phyloP scores from a whole-genome alignment of 2,113 vertebrate genomes.

The Lampris incognitus region DNA sequence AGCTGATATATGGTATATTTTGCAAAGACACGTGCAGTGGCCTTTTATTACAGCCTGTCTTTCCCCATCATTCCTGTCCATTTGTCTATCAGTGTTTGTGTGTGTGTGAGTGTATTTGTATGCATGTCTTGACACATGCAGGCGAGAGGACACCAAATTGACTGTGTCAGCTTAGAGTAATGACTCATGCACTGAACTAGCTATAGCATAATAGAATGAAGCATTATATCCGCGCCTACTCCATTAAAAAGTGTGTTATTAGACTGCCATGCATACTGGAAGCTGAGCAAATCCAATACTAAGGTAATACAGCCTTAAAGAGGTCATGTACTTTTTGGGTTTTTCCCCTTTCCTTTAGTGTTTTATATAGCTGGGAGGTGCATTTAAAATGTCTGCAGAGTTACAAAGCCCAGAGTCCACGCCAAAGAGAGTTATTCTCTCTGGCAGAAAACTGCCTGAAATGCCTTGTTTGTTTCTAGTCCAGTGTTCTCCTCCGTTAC shows the following conservation, averaged over 20 bases:
- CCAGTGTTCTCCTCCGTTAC: too few species aligned
- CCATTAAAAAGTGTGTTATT: constrained; percentile 51
- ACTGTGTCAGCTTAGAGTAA: constrained; percentile 46
- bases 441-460: too few species aligned
- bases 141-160: constrained; percentile 44
- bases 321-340: too few species aligned
- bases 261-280: constrained; percentile 42
- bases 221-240: constrained; percentile 38
- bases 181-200: constrained; percentile 43
- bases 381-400: too few species aligned
- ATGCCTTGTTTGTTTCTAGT: too few species aligned
- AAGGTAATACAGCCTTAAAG: constrained; percentile 19
- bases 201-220: constrained; percentile 57
- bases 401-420: too few species aligned
- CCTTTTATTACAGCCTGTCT: constrained; percentile 24
- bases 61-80: neutral
- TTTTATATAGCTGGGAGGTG: too few species aligned
- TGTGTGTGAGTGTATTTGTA: constrained; percentile 7
- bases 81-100: neutral
- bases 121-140: neutral
- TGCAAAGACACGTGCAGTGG: neutral
- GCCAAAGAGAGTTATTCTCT: too few species aligned
- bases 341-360: too few species aligned
- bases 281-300: constrained; percentile 58
- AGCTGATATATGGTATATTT: constrained; percentile 33